Evolutionary conservation across 2,888 invertebrate genomes (phyloP).

Genomic region (Ectropis crepuscularia): DNA sequence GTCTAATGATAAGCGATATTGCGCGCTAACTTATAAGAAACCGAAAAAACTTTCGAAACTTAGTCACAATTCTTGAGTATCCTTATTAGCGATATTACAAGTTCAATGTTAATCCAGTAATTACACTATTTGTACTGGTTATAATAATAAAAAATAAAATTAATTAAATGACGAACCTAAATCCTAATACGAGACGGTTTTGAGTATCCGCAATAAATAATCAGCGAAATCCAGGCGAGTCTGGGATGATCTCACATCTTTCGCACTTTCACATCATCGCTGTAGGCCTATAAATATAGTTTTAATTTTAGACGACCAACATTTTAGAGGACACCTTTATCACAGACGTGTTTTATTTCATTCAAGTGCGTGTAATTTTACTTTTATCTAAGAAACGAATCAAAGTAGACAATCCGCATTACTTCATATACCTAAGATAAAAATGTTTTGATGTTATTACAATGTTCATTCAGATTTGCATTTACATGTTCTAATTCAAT

Average conservation of each 20-base stretch:
- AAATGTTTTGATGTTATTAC: slow-evolving; percentile 9
- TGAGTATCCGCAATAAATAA: slow-evolving; percentile 33
- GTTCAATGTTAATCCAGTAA: neutral
- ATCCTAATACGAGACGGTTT: slow-evolving; percentile 15
- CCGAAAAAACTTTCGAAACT: too few species aligned
- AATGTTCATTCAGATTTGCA: slow-evolving; percentile 19
- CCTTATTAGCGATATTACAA: neutral
- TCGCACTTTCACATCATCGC: slow-evolving; percentile 30
- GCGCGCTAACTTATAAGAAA: too few species aligned
- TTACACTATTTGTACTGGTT: neutral
- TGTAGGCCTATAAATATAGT: slow-evolving; percentile 51
- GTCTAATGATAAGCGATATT: too few species aligned
- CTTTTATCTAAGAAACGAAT: neutral
- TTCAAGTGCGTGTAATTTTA: slow-evolving; percentile 21
- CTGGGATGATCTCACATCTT: slow-evolving; percentile 26
- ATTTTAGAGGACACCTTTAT: slow-evolving; percentile 42
- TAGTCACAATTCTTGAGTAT: too few species aligned
- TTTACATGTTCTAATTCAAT: slow-evolving; percentile 22
- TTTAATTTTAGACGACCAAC: slow-evolving; percentile 58
- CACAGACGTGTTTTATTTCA: slow-evolving; percentile 46
- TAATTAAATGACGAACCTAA: slow-evolving; percentile 10
- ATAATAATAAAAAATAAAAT: neutral
- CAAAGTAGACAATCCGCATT: neutral
- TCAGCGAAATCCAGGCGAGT: slow-evolving; percentile 21
- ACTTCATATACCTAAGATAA: neutral